Evolutionary conservation across 2,113 vertebrate genomes (phyloP).

Genomic region (Panthera tigris): DNA sequence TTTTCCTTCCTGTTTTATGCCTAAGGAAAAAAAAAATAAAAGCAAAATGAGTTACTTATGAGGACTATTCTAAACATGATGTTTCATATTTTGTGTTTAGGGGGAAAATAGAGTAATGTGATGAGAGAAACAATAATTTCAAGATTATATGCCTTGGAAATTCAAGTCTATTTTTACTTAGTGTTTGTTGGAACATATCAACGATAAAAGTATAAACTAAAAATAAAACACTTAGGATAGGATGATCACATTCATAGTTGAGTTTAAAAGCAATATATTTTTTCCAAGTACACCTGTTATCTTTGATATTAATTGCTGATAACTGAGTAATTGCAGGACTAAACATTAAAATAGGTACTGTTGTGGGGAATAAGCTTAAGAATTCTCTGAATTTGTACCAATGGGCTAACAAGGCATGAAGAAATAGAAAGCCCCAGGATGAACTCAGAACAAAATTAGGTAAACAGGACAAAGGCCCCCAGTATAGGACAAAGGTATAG

Average conservation of each 20-base stretch:
- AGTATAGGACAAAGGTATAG: no score
- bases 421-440: no score
- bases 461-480: no score
- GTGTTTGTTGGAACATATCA: background rate
- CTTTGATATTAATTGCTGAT: background rate
- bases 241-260: background rate
- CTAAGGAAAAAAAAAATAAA: background rate
- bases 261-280: background rate
- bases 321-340: background rate
- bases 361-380: no score
- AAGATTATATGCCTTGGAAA: background rate
- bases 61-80: background rate
- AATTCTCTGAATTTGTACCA: no score
- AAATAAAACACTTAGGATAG: background rate
- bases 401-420: no score
- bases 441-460: no score
- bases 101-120: background rate
- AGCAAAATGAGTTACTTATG: background rate
- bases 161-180: background rate
- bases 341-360: background rate
- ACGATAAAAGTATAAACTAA: background rate
- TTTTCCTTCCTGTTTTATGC: background rate
- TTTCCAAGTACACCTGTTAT: background rate
- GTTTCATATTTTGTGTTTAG: background rate
- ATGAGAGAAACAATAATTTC: background rate